phyloP scores from a whole-genome alignment of 2,888 invertebrate species.

The Drosophila borborema region DNA sequence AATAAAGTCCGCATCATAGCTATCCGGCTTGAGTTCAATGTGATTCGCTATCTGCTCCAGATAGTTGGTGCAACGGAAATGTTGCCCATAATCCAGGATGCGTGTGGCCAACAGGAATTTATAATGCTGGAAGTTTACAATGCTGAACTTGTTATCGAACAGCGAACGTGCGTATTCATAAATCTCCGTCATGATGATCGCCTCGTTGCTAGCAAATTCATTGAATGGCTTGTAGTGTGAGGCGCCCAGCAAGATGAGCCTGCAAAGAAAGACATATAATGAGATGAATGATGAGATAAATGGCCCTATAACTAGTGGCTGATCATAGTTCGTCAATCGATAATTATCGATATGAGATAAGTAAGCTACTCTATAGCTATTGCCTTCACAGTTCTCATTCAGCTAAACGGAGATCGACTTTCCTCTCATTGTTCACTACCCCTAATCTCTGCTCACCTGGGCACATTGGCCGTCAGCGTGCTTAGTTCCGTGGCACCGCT shows the following conservation, averaged over 20 bases:
- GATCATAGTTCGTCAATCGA: neutral
- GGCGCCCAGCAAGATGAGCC: slow-evolving; percentile 93
- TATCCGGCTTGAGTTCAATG: slow-evolving; percentile 85
- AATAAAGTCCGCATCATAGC: slow-evolving; percentile 63
- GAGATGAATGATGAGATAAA: neutral
- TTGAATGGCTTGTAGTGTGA: slow-evolving; percentile 88
- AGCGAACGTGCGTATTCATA: slow-evolving; percentile 96
- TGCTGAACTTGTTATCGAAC: slow-evolving; percentile 89
- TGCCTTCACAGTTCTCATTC: neutral
- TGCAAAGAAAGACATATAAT: slow-evolving; percentile 77
- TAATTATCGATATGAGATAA: neutral
- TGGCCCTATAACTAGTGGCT: neutral
- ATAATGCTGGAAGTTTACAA: slow-evolving; percentile 93
- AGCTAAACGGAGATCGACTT: neutral
- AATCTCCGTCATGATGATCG: slow-evolving; percentile 97
- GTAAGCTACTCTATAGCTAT: neutral
- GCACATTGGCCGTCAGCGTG: slow-evolving; percentile 79
- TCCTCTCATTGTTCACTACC: neutral
- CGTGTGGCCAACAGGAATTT: slow-evolving; percentile 93
- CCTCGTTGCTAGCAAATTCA: slow-evolving; percentile 91
- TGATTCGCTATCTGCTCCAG: slow-evolving; percentile 91
- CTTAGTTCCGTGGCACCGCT: slow-evolving; percentile 76
- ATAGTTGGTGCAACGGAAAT: slow-evolving; percentile 88
- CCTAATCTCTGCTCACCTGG: slow-evolving; percentile 57
- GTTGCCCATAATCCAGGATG: slow-evolving; percentile 93